Base-by-base conservation (phyloP, 2,888 invertebrate genomes). In the Lymantria monacha region DNA sequence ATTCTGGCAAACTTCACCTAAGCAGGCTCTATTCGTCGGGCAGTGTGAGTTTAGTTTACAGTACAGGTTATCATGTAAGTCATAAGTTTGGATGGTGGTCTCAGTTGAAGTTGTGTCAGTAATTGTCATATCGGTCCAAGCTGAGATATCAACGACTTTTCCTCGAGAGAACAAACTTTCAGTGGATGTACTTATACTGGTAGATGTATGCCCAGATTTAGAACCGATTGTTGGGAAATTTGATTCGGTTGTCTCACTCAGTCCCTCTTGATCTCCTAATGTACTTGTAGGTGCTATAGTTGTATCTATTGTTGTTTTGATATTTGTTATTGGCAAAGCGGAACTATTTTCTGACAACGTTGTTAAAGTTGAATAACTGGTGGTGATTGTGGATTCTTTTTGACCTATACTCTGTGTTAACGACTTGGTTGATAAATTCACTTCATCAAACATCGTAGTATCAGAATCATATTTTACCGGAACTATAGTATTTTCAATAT, bases 1-100 rank as follows among this genome's bases (percentile, higher is more conserved):
- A 79, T 93, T 93, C 83, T 93, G 88, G 83, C 95, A 95, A 79
- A 89, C 85, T 86, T 93, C 93, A 70, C 88, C 88, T 68, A 92
- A 83, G 84, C 95, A 95, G 71, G 92, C 91, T 82, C 94, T 93
- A 71, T 92, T 88, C 72, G 87, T 86, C 62, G 91, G 84, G 81
- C 95, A 95, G 75, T 95, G 93, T 64, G 82, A 82, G 81, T 95
- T 93, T 72, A 84, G 85, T 72, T 89, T 90, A 90, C 95, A 95
- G 72, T 83, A 72, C 62, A 66, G 74, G 70, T 83, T 85, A 81
- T 70, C 69, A 56, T 69, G 58, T 49, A 62, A 53, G 70, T 83
- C 83, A 59, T 60, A 65, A 47, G 60, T 74, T 58, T 66, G 59
- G 54, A 72, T 69, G 57, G 62, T 59, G 43, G 75, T 77, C 64